Evolutionary conservation across 2,797 vertebrate species (phyloP).

Genomic region (Cossypha dichroa): DNA sequence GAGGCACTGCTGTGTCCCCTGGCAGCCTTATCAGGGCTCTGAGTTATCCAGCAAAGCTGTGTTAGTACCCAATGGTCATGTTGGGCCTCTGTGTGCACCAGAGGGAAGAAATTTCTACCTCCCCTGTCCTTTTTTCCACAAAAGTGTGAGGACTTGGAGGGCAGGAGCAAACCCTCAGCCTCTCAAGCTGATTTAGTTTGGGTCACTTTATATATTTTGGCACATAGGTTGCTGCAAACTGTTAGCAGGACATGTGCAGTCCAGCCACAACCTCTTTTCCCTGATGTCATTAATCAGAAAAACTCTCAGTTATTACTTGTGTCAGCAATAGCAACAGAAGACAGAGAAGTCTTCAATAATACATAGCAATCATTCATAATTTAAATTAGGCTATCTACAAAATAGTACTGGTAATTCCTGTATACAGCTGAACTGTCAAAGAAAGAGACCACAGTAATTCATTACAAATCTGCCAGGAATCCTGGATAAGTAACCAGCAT

Average conservation of each 20-base stretch:
- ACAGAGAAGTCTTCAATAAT: not conserved
- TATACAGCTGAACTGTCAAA: not conserved
- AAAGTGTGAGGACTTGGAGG: not conserved
- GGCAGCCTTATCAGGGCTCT: not conserved
- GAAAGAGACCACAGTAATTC: not conserved
- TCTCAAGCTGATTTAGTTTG: not conserved
- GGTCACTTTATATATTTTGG: not conserved
- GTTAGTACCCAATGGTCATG: not conserved
- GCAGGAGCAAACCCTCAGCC: not conserved
- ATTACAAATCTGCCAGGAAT: not conserved
- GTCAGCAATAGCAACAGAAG: not conserved
- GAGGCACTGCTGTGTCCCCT: not conserved
- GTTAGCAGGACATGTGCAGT: fast-evolving
- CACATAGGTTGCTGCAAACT: not conserved
- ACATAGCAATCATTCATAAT: not conserved
- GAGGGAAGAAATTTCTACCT: not conserved
- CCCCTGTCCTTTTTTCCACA: not conserved
- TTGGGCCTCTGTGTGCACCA: not conserved
- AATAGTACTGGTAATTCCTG: not conserved
- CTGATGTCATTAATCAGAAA: not conserved
- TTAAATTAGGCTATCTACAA: constrained; percentile 1
- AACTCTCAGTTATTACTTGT: not conserved
- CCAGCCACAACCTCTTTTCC: not conserved
- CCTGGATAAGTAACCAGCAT: not conserved
- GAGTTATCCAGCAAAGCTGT: fast-evolving